Percentiles rank a stretch among this genome's conserved stretches.
Evolutionary conservation across 2,888 invertebrate genomes (phyloP).

Genomic region (Frankliniella fusca): DNA sequence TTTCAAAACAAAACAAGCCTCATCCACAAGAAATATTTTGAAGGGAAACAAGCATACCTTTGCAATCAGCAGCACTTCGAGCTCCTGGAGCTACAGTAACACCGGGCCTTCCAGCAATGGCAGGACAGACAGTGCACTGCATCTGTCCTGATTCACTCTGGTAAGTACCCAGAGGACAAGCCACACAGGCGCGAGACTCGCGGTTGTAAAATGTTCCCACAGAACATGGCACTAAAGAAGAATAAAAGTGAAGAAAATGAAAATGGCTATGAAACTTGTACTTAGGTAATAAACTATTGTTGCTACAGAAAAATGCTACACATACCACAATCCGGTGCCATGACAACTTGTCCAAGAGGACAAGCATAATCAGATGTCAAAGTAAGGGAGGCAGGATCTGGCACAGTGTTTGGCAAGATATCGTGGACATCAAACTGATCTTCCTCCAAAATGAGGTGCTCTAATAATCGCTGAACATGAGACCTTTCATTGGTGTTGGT

Average conservation of each 20-base stretch:
- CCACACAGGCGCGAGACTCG: conserved; percentile 69
- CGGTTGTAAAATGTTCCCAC: conserved; percentile 82
- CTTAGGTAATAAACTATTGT: not conserved
- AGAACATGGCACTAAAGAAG: conserved; percentile 73
- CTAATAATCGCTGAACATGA: conserved; percentile 74
- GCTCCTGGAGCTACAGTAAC: conserved; percentile 85
- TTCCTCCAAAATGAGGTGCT: conserved; percentile 86
- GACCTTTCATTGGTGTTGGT: conserved; percentile 82
- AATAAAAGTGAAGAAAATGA: not conserved
- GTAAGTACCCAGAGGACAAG: conserved; percentile 85
- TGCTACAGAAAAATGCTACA: conserved; percentile 34
- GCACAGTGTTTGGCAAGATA: conserved; percentile 89
- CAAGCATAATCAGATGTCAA: conserved; percentile 91
- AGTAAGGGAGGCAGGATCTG: conserved; percentile 82
- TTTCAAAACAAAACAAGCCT: not conserved
- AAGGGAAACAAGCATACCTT: conserved; percentile 52
- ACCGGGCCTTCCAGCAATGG: conserved; percentile 82
- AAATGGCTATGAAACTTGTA: not conserved
- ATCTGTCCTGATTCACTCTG: conserved; percentile 89
- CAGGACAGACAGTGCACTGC: conserved; percentile 84
- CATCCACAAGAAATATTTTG: not conserved
- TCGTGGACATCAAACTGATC: conserved; percentile 91
- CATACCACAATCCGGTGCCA: conserved; percentile 87
- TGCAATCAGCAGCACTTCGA: conserved; percentile 82
- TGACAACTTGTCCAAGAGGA: conserved; percentile 87